These are phyloP conservation scores for Drosophila serrata DNA, from an alignment of 1,140 invertebrate species.

Conservation along the genomic window DNA sequence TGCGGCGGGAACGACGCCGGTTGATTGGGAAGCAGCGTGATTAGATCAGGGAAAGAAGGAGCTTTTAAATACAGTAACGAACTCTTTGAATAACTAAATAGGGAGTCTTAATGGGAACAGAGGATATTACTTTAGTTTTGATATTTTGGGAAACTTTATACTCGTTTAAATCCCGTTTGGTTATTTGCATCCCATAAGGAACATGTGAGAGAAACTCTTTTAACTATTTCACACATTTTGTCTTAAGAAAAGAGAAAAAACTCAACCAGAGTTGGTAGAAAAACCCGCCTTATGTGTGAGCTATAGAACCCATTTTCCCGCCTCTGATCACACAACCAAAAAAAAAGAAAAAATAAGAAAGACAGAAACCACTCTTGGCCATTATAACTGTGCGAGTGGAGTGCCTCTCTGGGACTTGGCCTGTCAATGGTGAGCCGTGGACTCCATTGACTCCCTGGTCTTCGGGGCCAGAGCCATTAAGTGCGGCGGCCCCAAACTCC, in stretches of 20 bases:
- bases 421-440: conserved; percentile 20
- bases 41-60: conserved; percentile 16
- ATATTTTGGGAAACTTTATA: too few relatives aligned
- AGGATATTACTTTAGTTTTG: too few relatives aligned
- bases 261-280: conserved; percentile 32
- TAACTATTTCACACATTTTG: conserved; percentile 69
- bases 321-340: conserved; percentile 38
- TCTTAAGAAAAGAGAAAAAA: neutral
- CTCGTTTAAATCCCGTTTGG: neutral
- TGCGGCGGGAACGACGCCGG: conserved; percentile 19
- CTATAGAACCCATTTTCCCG: conserved; percentile 57
- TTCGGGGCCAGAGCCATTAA: conserved; percentile 61
- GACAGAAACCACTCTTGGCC: conserved; percentile 46
- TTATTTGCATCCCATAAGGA: conserved; percentile 6
- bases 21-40: conserved; percentile 32
- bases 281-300: conserved; percentile 14
- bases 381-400: conserved; percentile 71
- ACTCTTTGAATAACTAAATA: neutral
- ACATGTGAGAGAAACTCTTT: conserved; percentile 47
- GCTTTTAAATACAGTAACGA: too few relatives aligned
- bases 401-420: conserved; percentile 6
- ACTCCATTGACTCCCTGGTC: conserved; percentile 3
- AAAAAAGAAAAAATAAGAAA: conserved; percentile 34
- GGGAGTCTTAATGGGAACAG: too few relatives aligned
- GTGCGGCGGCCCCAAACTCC: conserved; percentile 59